phyloP scores from a whole-genome alignment of 23 tunicate species.

The Aplidium turbinatum region DNA sequence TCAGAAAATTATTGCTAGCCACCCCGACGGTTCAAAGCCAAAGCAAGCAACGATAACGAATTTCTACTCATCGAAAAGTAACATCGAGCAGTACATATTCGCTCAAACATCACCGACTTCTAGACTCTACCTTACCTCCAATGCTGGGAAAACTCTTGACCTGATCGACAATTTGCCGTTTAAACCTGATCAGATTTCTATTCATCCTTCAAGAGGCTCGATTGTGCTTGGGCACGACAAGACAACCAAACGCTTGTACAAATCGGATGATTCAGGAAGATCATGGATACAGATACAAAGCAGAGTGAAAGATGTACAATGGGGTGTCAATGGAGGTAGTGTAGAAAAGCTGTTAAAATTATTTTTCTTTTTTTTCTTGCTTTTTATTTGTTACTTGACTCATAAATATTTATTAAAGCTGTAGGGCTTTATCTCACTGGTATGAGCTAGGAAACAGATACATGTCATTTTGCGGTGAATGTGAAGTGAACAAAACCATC shows the following conservation, averaged over 20 bases:
- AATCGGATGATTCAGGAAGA: conserved; percentile 67
- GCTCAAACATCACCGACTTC: conserved; percentile 13
- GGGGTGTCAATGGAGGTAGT: too few relatives aligned
- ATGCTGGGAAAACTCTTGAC: conserved; percentile 35
- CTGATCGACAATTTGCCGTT: conserved; percentile 13
- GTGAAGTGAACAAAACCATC: too few relatives aligned
- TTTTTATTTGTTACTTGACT: too few relatives aligned
- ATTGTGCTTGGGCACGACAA: conserved; percentile 64
- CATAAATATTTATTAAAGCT: too few relatives aligned
- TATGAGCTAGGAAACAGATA: too few relatives aligned
- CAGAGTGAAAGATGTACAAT: conserved; percentile 38
- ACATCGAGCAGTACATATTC: conserved; percentile 59
- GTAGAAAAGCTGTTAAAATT: too few relatives aligned
- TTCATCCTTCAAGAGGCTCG: conserved; percentile 46
- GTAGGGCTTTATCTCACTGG: too few relatives aligned
- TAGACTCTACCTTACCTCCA: conserved; percentile 41
- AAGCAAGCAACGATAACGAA: conserved; percentile 24
- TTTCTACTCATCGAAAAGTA: conserved; percentile 49
- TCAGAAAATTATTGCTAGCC: too few relatives aligned
- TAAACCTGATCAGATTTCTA: conserved; percentile 39
- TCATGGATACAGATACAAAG: conserved; percentile 58
- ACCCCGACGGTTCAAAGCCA: too few relatives aligned
- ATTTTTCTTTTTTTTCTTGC: too few relatives aligned
- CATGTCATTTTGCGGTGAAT: too few relatives aligned
- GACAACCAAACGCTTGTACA: conserved; percentile 35